Evolutionary conservation across 2,888 invertebrate genomes (phyloP).

Genomic region (Chromoteleia sp.): DNA sequence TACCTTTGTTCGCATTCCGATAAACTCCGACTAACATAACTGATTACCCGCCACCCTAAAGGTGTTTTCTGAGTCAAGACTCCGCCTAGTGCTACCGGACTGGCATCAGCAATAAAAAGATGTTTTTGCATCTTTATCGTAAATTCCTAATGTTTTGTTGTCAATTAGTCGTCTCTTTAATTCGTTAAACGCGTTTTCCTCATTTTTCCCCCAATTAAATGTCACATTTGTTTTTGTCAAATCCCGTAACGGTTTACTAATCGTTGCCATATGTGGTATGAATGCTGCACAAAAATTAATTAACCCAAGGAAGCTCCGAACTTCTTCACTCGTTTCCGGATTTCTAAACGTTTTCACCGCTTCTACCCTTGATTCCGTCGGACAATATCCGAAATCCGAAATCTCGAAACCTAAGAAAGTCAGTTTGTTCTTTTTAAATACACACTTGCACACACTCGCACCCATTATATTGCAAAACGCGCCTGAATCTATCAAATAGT

Average conservation of each 20-base stretch:
- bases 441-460: slow-evolving; percentile 66
- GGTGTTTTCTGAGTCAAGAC: slow-evolving; percentile 75
- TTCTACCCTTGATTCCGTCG: no score
- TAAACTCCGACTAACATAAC: slow-evolving; percentile 81
- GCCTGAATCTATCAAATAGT: slow-evolving; percentile 70
- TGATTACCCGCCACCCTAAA: slow-evolving; percentile 77
- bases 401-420: no score
- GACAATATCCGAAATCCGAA: no score
- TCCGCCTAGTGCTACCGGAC: slow-evolving; percentile 77
- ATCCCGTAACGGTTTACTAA: background rate
- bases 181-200: slow-evolving; percentile 37
- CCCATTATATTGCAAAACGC: slow-evolving; percentile 68
- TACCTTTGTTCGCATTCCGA: slow-evolving; percentile 78
- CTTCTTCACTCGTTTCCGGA: no score
- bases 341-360: no score
- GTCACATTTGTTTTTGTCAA: slow-evolving; percentile 21
- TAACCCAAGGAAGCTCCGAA: no score
- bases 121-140: slow-evolving; percentile 75
- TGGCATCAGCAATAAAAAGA: slow-evolving; percentile 79
- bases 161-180: slow-evolving; percentile 58
- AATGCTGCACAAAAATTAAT: no score
- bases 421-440: no score
- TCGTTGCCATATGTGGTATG: background rate
- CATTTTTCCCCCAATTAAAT: slow-evolving; percentile 39
- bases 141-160: slow-evolving; percentile 74